Evolutionary conservation across 1,140 invertebrate species (phyloP), one percentile per base, ranked within the genome.

Genomic region (Aphelinus atriplicis): DNA sequence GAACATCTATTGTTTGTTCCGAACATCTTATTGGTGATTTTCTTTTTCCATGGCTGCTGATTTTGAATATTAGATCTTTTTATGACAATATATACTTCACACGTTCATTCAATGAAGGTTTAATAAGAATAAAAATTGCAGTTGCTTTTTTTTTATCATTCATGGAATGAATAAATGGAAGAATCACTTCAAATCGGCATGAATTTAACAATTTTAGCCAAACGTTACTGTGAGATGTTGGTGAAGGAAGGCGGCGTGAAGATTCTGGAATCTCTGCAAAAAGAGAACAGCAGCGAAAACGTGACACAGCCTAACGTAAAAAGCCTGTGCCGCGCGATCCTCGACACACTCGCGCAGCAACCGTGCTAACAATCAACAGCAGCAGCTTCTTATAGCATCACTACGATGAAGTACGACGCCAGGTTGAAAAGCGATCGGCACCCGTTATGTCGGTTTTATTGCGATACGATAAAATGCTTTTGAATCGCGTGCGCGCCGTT

Each of bases 181-280:
- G 26, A 26, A 26, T 26, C 26, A 26, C 26, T 26, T 26, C 26
- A 26, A 26, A 26, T 26, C 26, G 26, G 26, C 26, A 26, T 26
- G 26, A 26, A 26, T 26, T 26, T 26, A 26, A 26, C 26, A 56
- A 55, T 63, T 56, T 42, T 76, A 94, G 93, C 92, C 4, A 91
- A 91, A 83, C 89, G 92, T 6, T 95, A 95, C 79, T 94, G 93
- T 81, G 88, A 90, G 65, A 93, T 95, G 92, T 81, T 95, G 57
- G 84, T 90, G 53, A 89, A 90, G 77, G 93, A 94, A 81, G 89
- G 90, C 58, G 92, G 92, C 26, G 87, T 90, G 51, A 83, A 84
- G 42, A 89, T 92, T 51, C 78, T 94, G 46, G 84, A 85, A 71
- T 81, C 83, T 48, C 80, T 92, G 68, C 75, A 84, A 57, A 73